Evolutionary conservation across 2,888 invertebrate genomes (phyloP), one percentile per base, ranked within the genome.

Genomic region (Sesamia inferens): DNA sequence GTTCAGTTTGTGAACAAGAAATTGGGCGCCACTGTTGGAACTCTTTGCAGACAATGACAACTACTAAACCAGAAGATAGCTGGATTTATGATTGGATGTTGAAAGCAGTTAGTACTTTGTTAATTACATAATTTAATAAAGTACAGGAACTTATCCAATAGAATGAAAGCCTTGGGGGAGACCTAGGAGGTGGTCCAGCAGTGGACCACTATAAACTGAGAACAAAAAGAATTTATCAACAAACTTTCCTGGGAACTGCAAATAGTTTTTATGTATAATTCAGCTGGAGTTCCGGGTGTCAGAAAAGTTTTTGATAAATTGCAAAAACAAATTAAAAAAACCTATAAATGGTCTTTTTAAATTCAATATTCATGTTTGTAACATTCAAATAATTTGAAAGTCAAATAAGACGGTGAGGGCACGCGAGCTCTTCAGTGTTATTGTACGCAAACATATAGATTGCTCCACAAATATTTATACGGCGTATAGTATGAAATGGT

Each of bases 391-490:
- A 83, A 88, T 89, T 90, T 88, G 74, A 85, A 90, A 89, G 85
- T 85, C 84, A 90, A 90, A 89, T 85, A 89, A 66, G 70, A 84
- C n/a, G 73, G 72, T 74, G 76, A 83, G 65, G 87, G 90, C 91
- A 91, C 91, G 90, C 88, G 90, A 88, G 76, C 81, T 79, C 85
- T 87, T 84, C 76, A 88, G 81, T 81, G 78, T 84, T 84, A 87
- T 85, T 84, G 88, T 88, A 70, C 69, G 80, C 83, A 88, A 91
- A 91, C 85, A 90, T 79, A 84, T 81, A 77, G 86, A 90, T 88
- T 85, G 87, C 89, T 89, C 76, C 71, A 85, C 88, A 85, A 91
- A 91, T 88, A 88, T 91, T 91, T 90, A 84, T 72, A 73, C 78
- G 81, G 81, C 79, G 78, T 80, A 83, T 76, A 82, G 81, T 82